Base-by-base conservation (phyloP, 2,797 vertebrate species). In the Brachyrhaphis roseni region DNA sequence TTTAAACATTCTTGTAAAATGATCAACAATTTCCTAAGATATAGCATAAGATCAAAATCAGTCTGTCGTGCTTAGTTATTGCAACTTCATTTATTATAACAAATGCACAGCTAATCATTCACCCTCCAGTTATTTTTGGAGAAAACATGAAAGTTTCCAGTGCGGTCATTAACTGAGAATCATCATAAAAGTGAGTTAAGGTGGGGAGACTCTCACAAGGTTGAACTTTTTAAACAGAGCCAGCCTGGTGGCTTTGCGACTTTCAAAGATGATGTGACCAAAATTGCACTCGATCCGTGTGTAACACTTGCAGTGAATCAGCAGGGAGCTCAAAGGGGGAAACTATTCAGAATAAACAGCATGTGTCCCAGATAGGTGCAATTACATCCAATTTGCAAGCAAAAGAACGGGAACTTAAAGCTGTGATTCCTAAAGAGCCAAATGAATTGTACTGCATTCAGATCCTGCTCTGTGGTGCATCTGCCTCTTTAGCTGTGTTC, bases 381-480 rank as follows among this genome's bases (percentile, higher is more conserved):
- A 87, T 92, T 89, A 91, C 59, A 80, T 78, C 83, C 81, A 74
- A 87, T 91, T 93, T 92, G 78, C 82, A 90, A 89, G 89, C 85
- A 90, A 57, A 75, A 5, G 13, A 75, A 43, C 12, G 5, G 36
- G 26, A 83, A 88, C 87, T 87, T 79, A 74, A 85, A 82, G 84
- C 77, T 82, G 81, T 85, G 86, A 79, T 91, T 70, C 18, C 84
- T 77, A 77, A 71, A 51, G 75, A 89, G 82, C 73, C 84, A 89
- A 86, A 91, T 87, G 83, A 45, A 55, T 71, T 55, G 53, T 15
- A 43, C 34, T 51, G 75, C 64, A 41, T 41, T 72, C 77, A 57
- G 39, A 23, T 8, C 34, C 41, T 36, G 41, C 31, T 59, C 68
- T 46, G 77, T 72, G 43, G 70, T 28, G 20, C 28, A 31, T 46